Evolutionary conservation across 2,113 vertebrate species (phyloP).

Genomic region (Noctilio leporinus): DNA sequence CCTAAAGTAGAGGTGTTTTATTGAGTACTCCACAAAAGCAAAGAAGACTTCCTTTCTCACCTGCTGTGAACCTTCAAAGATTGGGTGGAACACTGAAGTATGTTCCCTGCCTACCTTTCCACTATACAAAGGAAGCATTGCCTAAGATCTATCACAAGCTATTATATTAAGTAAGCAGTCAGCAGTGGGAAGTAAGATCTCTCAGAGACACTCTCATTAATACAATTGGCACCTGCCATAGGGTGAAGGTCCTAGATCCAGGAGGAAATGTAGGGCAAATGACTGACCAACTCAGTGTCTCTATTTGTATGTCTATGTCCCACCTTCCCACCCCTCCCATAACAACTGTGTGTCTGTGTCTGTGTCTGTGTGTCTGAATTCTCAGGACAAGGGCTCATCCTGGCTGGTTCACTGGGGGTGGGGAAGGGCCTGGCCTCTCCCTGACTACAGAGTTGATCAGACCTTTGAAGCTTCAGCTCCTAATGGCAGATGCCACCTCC

Average conservation of each 20-base stretch:
- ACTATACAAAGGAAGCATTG: not conserved
- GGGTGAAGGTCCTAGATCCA: no score
- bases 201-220: not conserved
- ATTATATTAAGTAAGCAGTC: not conserved
- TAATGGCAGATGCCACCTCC: not conserved
- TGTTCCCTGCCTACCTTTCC: not conserved
- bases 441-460: not conserved
- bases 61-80: not conserved
- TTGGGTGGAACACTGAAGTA: not conserved
- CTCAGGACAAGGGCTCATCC: no score
- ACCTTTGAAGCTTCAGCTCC: not conserved
- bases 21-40: not conserved
- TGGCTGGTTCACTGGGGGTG: not conserved
- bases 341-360: fast-evolving
- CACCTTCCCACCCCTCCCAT: fast-evolving
- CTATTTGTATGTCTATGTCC: not conserved
- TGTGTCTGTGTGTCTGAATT: not conserved
- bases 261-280: not conserved
- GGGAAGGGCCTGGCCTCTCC: no score
- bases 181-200: not conserved
- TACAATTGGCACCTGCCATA: no score
- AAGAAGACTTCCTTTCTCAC: not conserved
- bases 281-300: fast-evolving
- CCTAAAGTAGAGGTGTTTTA: not conserved
- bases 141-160: fast-evolving